Evolutionary conservation across 2,888 invertebrate species (phyloP).

Genomic region (Ctenicera cuprea): DNA sequence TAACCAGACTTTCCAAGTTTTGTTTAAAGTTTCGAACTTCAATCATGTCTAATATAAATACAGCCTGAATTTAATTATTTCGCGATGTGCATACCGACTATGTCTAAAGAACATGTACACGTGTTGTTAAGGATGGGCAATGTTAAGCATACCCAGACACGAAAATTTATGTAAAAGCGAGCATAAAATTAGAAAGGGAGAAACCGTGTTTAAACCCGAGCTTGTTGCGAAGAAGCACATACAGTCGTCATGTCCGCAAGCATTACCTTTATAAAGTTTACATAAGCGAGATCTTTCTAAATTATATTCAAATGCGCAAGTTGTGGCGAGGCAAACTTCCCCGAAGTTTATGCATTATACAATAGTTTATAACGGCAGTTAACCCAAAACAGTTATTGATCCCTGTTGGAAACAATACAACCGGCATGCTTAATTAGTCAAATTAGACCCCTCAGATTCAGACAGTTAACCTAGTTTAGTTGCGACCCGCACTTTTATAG

Average conservation of each 20-base stretch:
- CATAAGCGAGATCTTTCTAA: conserved; percentile 43
- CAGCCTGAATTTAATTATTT: conserved; percentile 6
- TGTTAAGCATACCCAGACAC: not conserved
- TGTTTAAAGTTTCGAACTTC: conserved; percentile 11
- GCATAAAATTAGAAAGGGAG: not conserved
- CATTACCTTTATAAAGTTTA: conserved; percentile 26
- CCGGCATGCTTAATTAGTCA: conserved; percentile 62
- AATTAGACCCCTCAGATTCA: conserved; percentile 65
- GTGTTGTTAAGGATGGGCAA: not conserved
- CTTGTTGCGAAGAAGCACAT: not conserved
- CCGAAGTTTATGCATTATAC: conserved; percentile 53
- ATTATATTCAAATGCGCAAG: conserved; percentile 49
- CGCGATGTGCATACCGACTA: not conserved
- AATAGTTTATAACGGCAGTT: conserved; percentile 54
- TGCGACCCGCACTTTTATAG: conserved; percentile 48
- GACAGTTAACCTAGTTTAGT: conserved; percentile 60
- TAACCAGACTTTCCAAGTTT: conserved; percentile 9
- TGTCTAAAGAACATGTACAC: not conserved
- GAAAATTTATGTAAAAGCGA: not conserved
- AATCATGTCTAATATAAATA: conserved; percentile 25
- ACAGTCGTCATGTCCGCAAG: not conserved
- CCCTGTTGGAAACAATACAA: conserved; percentile 58
- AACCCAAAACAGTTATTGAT: conserved; percentile 57
- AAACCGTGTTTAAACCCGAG: not conserved
- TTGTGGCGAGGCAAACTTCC: conserved; percentile 43